Evolutionary conservation across 2,797 vertebrate species (phyloP).

Genomic region (Rhinella marina): DNA sequence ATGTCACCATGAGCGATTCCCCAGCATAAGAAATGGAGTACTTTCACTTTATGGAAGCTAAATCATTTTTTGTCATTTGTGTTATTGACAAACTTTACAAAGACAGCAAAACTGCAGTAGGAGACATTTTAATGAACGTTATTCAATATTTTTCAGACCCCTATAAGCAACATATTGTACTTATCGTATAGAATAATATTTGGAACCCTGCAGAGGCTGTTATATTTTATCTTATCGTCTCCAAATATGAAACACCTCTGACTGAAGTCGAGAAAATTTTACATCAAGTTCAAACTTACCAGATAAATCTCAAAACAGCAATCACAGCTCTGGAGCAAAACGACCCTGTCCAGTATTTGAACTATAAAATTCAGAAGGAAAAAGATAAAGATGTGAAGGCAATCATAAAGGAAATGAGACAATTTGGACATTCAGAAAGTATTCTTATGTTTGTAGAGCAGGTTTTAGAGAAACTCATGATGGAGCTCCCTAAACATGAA

Average conservation of each 20-base stretch:
- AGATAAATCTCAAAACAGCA: conserved; percentile 22
- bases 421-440: conserved; percentile 49
- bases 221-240: conserved; percentile 48
- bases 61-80: conserved; percentile 47
- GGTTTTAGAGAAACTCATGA: conserved; percentile 52
- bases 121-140: conserved; percentile 48
- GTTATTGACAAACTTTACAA: conserved; percentile 49
- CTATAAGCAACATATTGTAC: conserved; percentile 50
- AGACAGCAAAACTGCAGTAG: conserved; percentile 55
- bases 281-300: conserved; percentile 60
- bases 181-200: conserved; percentile 63
- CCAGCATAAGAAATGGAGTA: neutral
- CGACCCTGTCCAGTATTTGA: conserved; percentile 49
- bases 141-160: conserved; percentile 45
- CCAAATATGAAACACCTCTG: conserved; percentile 8
- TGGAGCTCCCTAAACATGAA: conserved; percentile 46
- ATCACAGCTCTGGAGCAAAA: conserved; percentile 50
- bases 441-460: conserved; percentile 48
- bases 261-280: conserved; percentile 54
- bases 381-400: conserved; percentile 60
- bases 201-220: conserved; percentile 63
- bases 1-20: conserved; percentile 40
- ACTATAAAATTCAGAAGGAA: conserved; percentile 4
- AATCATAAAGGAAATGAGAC: conserved; percentile 60
- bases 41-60: conserved; percentile 45